Conservation (phyloP, 2,888 invertebrate species). For the Phymatocera aterrima region DNA sequence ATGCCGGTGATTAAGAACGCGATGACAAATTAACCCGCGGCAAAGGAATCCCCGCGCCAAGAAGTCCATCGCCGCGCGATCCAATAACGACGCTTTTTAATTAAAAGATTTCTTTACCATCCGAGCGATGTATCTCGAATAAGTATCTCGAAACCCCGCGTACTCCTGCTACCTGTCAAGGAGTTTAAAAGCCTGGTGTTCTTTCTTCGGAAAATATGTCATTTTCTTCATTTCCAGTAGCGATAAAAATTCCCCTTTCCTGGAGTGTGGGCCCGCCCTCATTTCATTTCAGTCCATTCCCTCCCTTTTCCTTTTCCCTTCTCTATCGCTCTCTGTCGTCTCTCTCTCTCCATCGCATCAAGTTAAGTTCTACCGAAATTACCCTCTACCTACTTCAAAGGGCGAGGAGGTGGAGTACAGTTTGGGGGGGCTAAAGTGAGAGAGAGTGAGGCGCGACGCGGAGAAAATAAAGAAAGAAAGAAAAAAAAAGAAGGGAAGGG, state of each 20-base stretch:
- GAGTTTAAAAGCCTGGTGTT: constrained; percentile 2
- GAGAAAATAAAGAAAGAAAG: neutral
- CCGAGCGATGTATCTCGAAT: neutral
- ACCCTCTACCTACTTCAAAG: constrained; percentile 28
- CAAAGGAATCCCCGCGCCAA: neutral
- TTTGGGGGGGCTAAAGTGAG: neutral
- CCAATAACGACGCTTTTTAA: constrained; percentile 5
- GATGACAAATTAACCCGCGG: neutral
- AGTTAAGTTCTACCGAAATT: constrained; percentile 11
- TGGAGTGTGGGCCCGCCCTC: neutral
- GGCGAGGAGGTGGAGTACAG: constrained; percentile 30
- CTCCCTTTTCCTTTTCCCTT: neutral
- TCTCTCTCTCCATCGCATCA: neutral
- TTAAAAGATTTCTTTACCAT: constrained; percentile 1
- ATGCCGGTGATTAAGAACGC: neutral
- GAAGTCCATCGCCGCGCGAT: neutral
- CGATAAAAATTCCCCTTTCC: constrained; percentile 10
- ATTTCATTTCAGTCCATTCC: neutral
- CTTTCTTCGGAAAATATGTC: constrained; percentile 17
- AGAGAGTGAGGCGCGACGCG: neutral
- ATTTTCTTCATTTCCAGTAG: constrained; percentile 18
- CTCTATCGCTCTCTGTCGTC: no score
- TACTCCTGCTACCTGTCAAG: neutral
- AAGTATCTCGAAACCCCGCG: neutral
- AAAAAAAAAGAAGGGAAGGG: constrained; percentile 47